Evolutionary conservation across 35 echinoderm and acorn worm species (phyloP).

Genomic region (Hemicentrotus pulcherrimus): DNA sequence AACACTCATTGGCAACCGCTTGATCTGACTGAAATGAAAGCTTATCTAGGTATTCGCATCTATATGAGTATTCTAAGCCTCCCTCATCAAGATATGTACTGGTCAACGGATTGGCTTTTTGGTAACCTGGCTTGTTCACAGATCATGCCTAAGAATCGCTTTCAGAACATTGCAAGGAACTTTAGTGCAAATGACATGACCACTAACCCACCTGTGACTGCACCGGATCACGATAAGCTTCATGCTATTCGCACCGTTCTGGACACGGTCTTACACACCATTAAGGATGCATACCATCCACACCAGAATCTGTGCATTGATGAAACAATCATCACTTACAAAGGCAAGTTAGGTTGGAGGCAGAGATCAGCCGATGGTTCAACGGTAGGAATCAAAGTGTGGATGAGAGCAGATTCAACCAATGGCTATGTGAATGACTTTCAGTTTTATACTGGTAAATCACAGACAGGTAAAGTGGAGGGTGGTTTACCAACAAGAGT

Average conservation of each 20-base stretch:
- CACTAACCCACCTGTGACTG: constrained; percentile 46
- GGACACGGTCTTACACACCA: constrained; percentile 6
- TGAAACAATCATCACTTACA: constrained; percentile 43
- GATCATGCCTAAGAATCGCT: constrained; percentile 47
- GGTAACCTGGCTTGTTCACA: constrained; percentile 43
- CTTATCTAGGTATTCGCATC: constrained; percentile 50
- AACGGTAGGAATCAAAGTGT: constrained; percentile 45
- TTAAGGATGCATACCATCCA: constrained; percentile 23
- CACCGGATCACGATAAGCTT: constrained; percentile 43
- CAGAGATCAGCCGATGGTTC: constrained; percentile 46
- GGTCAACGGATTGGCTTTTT: constrained; percentile 47
- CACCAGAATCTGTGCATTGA: constrained; percentile 48
- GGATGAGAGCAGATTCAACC: constrained; percentile 42
- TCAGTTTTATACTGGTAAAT: constrained; percentile 40
- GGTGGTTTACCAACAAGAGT: constrained; percentile 35
- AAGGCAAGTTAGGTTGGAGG: constrained; percentile 35
- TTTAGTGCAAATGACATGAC: constrained; percentile 49
- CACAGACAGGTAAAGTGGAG: constrained; percentile 28
- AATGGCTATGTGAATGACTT: constrained; percentile 48
- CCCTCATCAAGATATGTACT: constrained; percentile 47
- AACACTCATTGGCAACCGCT: constrained; percentile 37
- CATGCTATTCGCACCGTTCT: constrained; percentile 37
- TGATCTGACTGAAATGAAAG: constrained; percentile 31
- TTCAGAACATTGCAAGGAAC: constrained; percentile 49
- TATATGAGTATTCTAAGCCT: constrained; percentile 49